Percentiles rank a stretch among this genome's conserved stretches.
Conservation (phyloP, 2,888 invertebrate species). For the Drosophila pegasa region DNA sequence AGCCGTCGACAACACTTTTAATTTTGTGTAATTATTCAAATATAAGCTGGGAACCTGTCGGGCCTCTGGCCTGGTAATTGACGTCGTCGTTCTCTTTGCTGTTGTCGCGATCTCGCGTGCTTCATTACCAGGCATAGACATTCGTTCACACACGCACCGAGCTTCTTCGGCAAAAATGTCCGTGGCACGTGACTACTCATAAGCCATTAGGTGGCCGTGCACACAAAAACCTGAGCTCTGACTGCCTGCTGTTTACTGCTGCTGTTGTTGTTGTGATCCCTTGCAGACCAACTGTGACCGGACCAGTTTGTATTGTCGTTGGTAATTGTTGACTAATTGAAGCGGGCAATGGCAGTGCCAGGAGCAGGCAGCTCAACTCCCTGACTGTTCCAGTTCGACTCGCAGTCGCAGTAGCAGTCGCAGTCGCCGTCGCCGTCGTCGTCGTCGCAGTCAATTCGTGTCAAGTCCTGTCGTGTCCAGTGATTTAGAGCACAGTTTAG, state of each 20-base stretch:
- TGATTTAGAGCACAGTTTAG: conserved; percentile 77
- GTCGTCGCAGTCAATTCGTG: conserved; percentile 50
- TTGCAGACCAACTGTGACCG: conserved; percentile 35
- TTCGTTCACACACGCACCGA: conserved; percentile 1
- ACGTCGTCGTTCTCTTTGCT: conserved; percentile 13
- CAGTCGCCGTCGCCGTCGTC: conserved; percentile 5
- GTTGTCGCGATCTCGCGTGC: conserved; percentile 47
- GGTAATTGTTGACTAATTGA: conserved; percentile 77
- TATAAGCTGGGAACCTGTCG: conserved; percentile 53
- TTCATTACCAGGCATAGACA: conserved; percentile 44
- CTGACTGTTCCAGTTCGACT: background rate
- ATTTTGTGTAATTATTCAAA: conserved; percentile 74
- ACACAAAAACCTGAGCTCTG: conserved; percentile 42
- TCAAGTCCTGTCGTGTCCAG: conserved; percentile 67
- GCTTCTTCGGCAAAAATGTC: conserved; percentile 33
- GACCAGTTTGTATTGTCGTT: conserved; percentile 64
- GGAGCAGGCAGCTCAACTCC: conserved; percentile 1
- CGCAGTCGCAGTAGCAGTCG: conserved; percentile 8
- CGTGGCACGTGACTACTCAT: conserved; percentile 76
- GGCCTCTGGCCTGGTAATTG: conserved; percentile 11
- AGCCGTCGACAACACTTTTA: conserved; percentile 39
- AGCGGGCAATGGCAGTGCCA: conserved; percentile 39
- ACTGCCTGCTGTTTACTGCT: conserved; percentile 2
- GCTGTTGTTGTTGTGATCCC: conserved; percentile 39
- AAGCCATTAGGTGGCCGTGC: conserved; percentile 69